Conservation (phyloP, 2,888 invertebrate species). For the Erannis defoliaria region DNA sequence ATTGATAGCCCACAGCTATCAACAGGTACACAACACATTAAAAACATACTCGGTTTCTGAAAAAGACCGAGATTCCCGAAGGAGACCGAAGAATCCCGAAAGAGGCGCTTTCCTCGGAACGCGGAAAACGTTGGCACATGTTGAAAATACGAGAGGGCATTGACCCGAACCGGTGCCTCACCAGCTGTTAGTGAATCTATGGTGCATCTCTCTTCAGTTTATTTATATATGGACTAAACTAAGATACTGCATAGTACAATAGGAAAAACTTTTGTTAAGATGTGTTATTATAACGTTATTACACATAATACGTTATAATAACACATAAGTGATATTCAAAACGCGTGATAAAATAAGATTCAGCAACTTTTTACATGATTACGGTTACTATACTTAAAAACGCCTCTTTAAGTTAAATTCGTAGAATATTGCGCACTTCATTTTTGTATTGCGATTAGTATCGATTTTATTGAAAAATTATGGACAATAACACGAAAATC, state of each 20-base stretch:
- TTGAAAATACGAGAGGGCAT: conserved; percentile 85
- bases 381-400: too few relatives aligned
- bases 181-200: conserved; percentile 82
- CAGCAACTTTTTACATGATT: too few relatives aligned
- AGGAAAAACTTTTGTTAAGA: not conserved
- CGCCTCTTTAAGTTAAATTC: too few relatives aligned
- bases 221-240: conserved; percentile 68
- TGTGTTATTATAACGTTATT: too few relatives aligned
- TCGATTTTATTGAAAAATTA: too few relatives aligned
- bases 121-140: conserved; percentile 85
- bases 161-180: conserved; percentile 81
- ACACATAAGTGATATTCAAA: too few relatives aligned
- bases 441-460: too few relatives aligned
- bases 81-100: conserved; percentile 73
- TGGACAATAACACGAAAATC: not conserved
- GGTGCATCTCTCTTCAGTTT: conserved; percentile 67
- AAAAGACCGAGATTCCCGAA: conserved; percentile 53
- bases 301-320: too few relatives aligned
- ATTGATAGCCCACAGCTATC: too few relatives aligned
- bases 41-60: not conserved
- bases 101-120: conserved; percentile 83
- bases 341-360: too few relatives aligned
- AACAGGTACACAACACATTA: too few relatives aligned
- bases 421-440: too few relatives aligned
- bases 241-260: conserved; percentile 23